Conservation (phyloP, 2,888 invertebrate genomes). For the Caradrina kadenii region DNA sequence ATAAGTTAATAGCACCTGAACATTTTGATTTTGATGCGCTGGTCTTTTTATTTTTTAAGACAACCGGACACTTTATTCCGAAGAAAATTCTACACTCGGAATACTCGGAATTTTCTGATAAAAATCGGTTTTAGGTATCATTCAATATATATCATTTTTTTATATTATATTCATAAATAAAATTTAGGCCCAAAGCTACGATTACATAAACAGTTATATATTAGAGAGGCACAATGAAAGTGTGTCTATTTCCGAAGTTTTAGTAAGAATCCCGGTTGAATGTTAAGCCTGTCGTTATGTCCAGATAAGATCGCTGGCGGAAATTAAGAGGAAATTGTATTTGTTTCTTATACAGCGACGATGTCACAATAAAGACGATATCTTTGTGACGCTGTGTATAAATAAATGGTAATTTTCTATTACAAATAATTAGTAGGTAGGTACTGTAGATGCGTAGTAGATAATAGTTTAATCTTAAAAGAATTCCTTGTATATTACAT, state of each 20-base stretch:
- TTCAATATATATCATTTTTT: too few relatives aligned
- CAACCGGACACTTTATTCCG: background rate
- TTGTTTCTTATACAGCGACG: slow-evolving; percentile 86
- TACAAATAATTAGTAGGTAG: slow-evolving; percentile 37
- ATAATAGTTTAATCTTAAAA: slow-evolving; percentile 19
- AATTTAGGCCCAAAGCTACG: slow-evolving; percentile 9
- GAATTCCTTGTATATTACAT: slow-evolving; percentile 5
- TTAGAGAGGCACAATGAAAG: slow-evolving; percentile 73
- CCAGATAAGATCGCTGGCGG: slow-evolving; percentile 86
- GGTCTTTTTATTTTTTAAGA: background rate
- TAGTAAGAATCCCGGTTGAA: slow-evolving; percentile 78
- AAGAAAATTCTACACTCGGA: too few relatives aligned
- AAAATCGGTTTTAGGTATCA: background rate
- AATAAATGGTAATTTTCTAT: slow-evolving; percentile 76
- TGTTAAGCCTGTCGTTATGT: slow-evolving; percentile 83
- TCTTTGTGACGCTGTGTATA: slow-evolving; percentile 68
- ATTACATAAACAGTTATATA: slow-evolving; percentile 48
- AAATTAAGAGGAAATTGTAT: slow-evolving; percentile 90
- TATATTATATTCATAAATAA: background rate
- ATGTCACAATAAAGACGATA: slow-evolving; percentile 79
- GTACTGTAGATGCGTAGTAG: slow-evolving; percentile 2
- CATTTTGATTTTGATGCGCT: background rate
- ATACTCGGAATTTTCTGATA: too few relatives aligned
- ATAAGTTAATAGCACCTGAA: too few relatives aligned
- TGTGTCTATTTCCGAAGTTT: slow-evolving; percentile 78